These are phyloP conservation scores for Agapostemon virescens DNA, from an alignment of 2,888 invertebrate genomes.

Conservation along the genomic window DNA sequence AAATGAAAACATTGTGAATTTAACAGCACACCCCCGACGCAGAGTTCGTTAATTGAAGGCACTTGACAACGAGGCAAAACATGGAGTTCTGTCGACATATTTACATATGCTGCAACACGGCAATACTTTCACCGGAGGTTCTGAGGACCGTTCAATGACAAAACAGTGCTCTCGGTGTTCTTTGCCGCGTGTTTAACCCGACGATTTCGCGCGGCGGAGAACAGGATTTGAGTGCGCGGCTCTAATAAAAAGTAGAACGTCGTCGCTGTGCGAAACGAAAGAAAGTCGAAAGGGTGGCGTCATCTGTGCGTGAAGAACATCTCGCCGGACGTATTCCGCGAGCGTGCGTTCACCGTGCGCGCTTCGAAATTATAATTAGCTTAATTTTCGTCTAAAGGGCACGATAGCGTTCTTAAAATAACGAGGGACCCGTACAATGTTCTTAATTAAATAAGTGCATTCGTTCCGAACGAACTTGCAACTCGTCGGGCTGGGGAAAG, in stretches of 20 bases:
- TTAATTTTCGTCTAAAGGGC: neutral
- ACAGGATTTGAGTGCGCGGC: neutral
- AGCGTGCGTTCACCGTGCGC: neutral
- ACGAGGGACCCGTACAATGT: conserved; percentile 29
- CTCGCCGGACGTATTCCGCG: neutral
- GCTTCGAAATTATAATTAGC: conserved; percentile 27
- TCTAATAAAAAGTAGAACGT: neutral
- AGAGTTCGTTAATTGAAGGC: neutral
- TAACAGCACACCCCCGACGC: neutral
- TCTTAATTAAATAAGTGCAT: conserved; percentile 41
- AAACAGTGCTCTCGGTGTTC: neutral
- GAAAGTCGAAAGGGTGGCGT: neutral
- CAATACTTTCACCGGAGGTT: neutral
- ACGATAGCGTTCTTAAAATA: conserved; percentile 27
- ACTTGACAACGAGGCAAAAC: neutral
- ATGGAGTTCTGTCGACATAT: neutral
- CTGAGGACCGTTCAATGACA: neutral
- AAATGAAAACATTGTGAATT: neutral
- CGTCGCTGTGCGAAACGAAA: neutral
- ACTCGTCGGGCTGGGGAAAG: neutral
- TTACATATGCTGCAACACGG: neutral
- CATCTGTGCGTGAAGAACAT: neutral
- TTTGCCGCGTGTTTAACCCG: neutral
- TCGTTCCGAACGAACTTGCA: conserved; percentile 13
- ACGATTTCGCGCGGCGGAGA: neutral